Conservation (phyloP, 2,888 invertebrate genomes). For the Catocala sponsa region DNA sequence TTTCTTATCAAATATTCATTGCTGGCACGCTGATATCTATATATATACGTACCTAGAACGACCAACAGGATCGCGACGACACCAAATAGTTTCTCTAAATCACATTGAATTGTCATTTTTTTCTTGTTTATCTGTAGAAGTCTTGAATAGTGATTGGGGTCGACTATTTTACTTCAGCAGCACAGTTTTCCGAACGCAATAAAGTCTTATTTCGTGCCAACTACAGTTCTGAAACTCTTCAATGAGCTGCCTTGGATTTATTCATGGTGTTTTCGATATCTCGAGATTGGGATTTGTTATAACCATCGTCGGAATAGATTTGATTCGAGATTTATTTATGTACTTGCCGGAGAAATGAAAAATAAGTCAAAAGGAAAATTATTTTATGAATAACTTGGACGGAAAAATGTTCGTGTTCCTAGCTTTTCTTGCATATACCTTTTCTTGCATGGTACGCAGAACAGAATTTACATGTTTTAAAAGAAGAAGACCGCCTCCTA, state of each 20-base stretch:
- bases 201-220: conserved; percentile 53
- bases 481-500: no score
- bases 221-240: conserved; percentile 53
- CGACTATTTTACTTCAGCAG: conserved; percentile 40
- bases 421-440: no score
- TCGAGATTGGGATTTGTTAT: conserved; percentile 29
- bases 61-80: no score
- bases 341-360: not conserved
- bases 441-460: no score
- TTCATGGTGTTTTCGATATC: conserved; percentile 41
- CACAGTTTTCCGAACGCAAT: conserved; percentile 47
- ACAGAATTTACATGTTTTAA: no score
- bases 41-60: no score
- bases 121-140: conserved; percentile 34
- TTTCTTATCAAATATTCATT: no score
- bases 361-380: conserved; percentile 6
- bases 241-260: conserved; percentile 44
- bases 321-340: conserved; percentile 22
- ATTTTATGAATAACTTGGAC: not conserved
- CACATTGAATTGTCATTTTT: conserved; percentile 5
- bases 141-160: conserved; percentile 41
- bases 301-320: conserved; percentile 29
- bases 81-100: no score
- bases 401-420: not conserved
- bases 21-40: no score